These are phyloP conservation scores for Balaeniceps rex DNA, from an alignment of 2,113 vertebrate genomes.

Conservation along the genomic window DNA sequence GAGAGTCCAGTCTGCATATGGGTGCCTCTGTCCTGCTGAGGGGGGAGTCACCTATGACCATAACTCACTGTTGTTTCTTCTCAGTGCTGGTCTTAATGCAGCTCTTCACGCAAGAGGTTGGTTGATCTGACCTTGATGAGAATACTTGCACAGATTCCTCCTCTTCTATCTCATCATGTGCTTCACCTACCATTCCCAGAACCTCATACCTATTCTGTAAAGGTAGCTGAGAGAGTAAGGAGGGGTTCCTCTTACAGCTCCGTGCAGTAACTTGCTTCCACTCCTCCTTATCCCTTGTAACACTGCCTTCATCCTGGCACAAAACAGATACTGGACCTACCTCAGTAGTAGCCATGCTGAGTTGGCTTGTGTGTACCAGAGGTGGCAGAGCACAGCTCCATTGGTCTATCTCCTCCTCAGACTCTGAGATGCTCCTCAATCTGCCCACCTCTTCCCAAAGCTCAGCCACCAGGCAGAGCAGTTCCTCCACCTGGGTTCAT, in stretches of 20 bases:
- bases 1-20: no score
- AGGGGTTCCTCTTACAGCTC: neutral
- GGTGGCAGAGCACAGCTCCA: neutral
- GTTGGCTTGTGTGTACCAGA: neutral
- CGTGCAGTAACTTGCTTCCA: neutral
- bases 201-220: neutral
- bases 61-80: no score
- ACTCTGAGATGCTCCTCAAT: neutral
- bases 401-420: neutral
- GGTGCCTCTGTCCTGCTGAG: no score
- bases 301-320: neutral
- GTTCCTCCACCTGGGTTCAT: no score
- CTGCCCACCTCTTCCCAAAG: neutral
- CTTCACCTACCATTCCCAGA: neutral
- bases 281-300: neutral
- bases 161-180: neutral
- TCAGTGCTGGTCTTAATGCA: no score
- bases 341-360: neutral
- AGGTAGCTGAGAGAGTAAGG: neutral
- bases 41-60: no score
- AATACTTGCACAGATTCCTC: neutral
- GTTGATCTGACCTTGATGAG: neutral
- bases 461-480: neutral
- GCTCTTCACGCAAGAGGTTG: no score
- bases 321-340: neutral